Conservation (phyloP, 2,797 vertebrate species). For the Protonibea diacanthus region DNA sequence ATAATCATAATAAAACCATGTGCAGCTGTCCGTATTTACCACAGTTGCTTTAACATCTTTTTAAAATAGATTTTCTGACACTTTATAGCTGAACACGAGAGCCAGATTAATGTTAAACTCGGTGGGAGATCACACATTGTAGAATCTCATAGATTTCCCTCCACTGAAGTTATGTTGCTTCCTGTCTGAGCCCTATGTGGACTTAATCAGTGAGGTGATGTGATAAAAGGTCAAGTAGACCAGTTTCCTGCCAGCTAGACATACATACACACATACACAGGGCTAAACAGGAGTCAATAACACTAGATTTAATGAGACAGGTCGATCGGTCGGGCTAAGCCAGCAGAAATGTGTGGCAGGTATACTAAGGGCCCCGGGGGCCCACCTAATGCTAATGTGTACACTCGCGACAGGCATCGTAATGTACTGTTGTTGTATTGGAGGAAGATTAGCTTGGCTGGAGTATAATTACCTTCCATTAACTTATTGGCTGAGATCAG, state of each 20-base stretch:
- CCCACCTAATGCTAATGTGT: conserved; percentile 44
- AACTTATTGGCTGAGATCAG: conserved; percentile 71
- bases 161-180: conserved; percentile 27
- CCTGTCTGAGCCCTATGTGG: conserved; percentile 48
- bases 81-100: not conserved
- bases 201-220: conserved; percentile 41
- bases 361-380: conserved; percentile 26
- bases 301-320: conserved; percentile 65
- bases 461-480: conserved; percentile 71
- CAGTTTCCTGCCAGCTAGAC: conserved; percentile 24
- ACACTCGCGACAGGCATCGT: conserved; percentile 23
- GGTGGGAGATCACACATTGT: not conserved
- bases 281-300: conserved; percentile 63
- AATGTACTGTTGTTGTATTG: conserved; percentile 59
- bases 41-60: too few species aligned
- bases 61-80: not conserved
- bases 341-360: conserved; percentile 48
- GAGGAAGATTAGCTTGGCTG: conserved; percentile 43
- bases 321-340: conserved; percentile 58
- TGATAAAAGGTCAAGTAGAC: conserved; percentile 63
- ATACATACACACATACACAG: conserved; percentile 26
- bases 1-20: too few species aligned
- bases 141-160: conserved; percentile 29
- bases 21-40: too few species aligned
- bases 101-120: not conserved